Base-by-base conservation (phyloP, 2,888 invertebrate species). In the Stenichneumon culpator region DNA sequence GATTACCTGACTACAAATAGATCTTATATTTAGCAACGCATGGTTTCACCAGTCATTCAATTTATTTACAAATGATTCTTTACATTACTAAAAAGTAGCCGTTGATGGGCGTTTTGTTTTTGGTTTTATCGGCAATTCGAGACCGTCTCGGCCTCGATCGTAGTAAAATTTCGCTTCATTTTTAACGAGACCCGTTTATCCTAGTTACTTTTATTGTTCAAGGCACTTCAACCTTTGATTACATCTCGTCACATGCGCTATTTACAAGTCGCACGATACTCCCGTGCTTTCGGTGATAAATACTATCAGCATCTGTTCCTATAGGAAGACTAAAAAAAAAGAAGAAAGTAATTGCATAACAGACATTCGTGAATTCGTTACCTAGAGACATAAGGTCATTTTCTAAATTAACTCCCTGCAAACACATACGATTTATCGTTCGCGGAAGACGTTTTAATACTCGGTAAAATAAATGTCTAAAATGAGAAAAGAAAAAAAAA, bases 1-100 rank as follows among this genome's bases (percentile, higher is more conserved):
- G 32, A 79, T 54, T 73, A 44, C 50, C 9, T 75, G 52, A 63
- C 65, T 75, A 75, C 77, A 67, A 77, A 84, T 80, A 84, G 54
- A 84, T 39, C 47, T 67, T 84, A 72, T 72, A 80, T 77, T 72
- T 80, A 80, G 44, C 44, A 80, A 75, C 67, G 44, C n/a, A 60
- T n/a, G 52, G 22, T 81, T 77, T 78, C 77, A 68, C 68, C 84
- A 60, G 63, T 78, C 80, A 44, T 75, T 75, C 70, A 32, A 80
- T 84, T 83, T 84, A 80, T 84, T 84, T 84, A 84, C 83, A 83
- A 83, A 73, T 69, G 69, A 68, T 70, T 80, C 77, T 77, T 84
- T 65, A 72, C 65, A 84, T 68, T 16, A 50, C 65, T 50, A 77
- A 67, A 83, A 75, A 80, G 9, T 75, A 83, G 83, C 80, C 80